Percentiles rank a stretch among this genome's conserved stretches.
phyloP scores from a whole-genome alignment of 1,140 invertebrate species.

The Bombyx mori region ASM3026992v2 NC_085133.1:5581501-5582000 shows the following conservation, averaged over 20 bases:
- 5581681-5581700: conserved; percentile 18
- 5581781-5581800: conserved; percentile 50
- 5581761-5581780: conserved; percentile 39
- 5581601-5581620: conserved; percentile 65
- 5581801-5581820: conserved; percentile 40
- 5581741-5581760: conserved; percentile 53
- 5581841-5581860: conserved; percentile 58
- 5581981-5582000: no score
- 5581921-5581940: conserved; percentile 17
- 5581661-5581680: conserved; percentile 2
- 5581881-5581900: neutral
- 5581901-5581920: conserved; percentile 27
- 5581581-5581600: conserved; percentile 54
- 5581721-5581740: conserved; percentile 47
- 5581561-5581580: conserved; percentile 56
- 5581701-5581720: conserved; percentile 18
- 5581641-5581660: neutral
- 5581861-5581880: conserved; percentile 15
- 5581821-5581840: conserved; percentile 50
- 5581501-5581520: conserved; percentile 30
- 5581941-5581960: conserved; percentile 27
- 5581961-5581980: no score
- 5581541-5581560: conserved; percentile 21
- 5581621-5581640: neutral
- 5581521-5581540: conserved; percentile 11